Evolutionary conservation across 2,797 vertebrate species (phyloP).

Genomic region (Megaceryle alcyon): DNA sequence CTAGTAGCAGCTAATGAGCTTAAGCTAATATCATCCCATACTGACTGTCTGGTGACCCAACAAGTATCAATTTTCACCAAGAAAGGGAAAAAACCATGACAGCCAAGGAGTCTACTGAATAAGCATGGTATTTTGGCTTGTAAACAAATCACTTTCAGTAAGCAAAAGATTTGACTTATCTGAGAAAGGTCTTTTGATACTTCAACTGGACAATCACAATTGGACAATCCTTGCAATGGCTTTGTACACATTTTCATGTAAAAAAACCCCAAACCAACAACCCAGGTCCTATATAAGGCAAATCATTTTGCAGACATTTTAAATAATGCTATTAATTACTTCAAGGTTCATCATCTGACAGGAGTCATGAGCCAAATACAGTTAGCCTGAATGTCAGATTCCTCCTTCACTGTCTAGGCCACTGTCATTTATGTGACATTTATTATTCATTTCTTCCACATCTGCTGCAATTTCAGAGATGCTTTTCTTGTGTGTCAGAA

Average conservation of each 20-base stretch:
- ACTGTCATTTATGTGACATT: slow-evolving; percentile 23
- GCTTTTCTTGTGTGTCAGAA: slow-evolving; percentile 50
- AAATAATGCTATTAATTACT: slow-evolving; percentile 21
- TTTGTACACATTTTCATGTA: neutral
- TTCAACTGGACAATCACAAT: neutral
- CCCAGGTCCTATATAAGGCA: neutral
- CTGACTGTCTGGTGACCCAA: slow-evolving; percentile 18
- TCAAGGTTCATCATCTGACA: slow-evolving; percentile 11
- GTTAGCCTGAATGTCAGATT: slow-evolving; percentile 13
- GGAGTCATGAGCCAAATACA: slow-evolving; percentile 9
- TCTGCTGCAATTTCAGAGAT: slow-evolving; percentile 51
- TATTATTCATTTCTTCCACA: slow-evolving; percentile 55
- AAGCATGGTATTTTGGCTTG: neutral
- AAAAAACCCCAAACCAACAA: neutral
- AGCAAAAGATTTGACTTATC: neutral
- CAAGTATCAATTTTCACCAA: slow-evolving; percentile 14
- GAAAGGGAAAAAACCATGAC: neutral
- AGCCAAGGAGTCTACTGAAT: slow-evolving; percentile 1
- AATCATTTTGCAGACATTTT: neutral
- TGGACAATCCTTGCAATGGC: neutral
- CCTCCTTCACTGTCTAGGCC: neutral
- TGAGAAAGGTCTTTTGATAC: neutral
- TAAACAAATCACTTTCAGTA: neutral
- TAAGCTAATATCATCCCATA: neutral
- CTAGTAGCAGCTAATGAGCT: slow-evolving; percentile 16